phyloP scores from a whole-genome alignment of 2,797 vertebrate species.

The Clarias laeviceps region DNA sequence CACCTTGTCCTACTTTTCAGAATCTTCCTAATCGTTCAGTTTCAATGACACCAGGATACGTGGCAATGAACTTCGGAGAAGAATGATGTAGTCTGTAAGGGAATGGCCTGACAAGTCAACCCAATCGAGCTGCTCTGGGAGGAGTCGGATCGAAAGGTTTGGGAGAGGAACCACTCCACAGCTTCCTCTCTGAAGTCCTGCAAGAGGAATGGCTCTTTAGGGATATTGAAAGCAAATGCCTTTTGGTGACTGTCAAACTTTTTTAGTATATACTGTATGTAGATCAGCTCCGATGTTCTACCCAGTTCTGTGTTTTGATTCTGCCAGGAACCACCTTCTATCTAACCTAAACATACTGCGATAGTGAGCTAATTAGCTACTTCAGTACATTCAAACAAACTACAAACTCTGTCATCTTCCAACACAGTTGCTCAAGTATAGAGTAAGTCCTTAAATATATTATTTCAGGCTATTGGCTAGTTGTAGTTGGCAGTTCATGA shows the following conservation, averaged over 20 bases:
- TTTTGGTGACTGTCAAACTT: neutral
- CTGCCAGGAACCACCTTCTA: neutral
- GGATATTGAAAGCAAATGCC: neutral
- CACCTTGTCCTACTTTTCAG: conserved; percentile 7
- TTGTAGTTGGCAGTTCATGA: neutral
- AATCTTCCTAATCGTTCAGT: neutral
- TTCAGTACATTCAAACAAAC: neutral
- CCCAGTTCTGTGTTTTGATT: neutral
- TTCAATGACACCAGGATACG: neutral
- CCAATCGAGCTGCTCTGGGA: neutral
- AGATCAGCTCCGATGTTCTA: neutral
- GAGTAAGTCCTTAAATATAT: neutral
- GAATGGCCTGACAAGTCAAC: conserved; percentile 13
- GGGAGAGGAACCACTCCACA: neutral
- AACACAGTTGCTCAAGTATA: neutral
- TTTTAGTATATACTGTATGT: neutral
- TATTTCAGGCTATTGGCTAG: neutral
- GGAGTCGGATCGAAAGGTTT: neutral
- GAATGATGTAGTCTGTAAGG: neutral
- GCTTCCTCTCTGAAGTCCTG: conserved; percentile 1
- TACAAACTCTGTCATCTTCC: neutral
- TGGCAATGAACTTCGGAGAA: neutral
- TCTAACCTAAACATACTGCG: neutral
- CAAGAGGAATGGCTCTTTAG: neutral
- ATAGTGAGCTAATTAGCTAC: neutral